Evolutionary conservation across 64 coral and sea anemone species (phyloP).

Genomic region (Pocillopora damicornis): DNA sequence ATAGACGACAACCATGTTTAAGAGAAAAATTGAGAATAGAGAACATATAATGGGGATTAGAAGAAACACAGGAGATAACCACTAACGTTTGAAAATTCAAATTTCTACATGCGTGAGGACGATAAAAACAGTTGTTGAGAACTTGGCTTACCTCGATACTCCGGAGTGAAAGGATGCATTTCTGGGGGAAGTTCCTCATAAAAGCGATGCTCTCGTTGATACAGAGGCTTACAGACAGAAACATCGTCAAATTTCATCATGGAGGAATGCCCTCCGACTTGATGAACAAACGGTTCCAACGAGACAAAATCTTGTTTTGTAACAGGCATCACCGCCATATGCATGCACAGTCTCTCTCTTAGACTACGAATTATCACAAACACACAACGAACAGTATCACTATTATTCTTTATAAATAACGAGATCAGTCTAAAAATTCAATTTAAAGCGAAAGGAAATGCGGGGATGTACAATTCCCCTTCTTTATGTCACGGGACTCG

Average conservation of each 20-base stretch:
- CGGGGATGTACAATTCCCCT: background rate
- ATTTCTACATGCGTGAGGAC: background rate
- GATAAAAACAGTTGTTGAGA: too few relatives aligned
- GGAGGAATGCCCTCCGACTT: conserved; percentile 92
- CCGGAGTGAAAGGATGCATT: conserved; percentile 87
- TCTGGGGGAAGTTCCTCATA: conserved; percentile 84
- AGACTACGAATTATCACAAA: background rate
- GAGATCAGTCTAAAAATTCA: background rate
- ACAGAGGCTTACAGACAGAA: conserved; percentile 90
- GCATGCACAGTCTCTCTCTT: background rate
- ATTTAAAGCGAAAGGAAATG: background rate
- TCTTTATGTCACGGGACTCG: background rate
- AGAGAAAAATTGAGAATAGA: too few relatives aligned
- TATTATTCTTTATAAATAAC: background rate
- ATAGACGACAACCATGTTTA: too few relatives aligned
- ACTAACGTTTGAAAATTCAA: background rate
- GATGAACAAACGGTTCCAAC: conserved; percentile 94
- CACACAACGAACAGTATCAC: background rate
- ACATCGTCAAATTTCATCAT: conserved; percentile 94
- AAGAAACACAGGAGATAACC: background rate
- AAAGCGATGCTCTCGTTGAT: conserved; percentile 85
- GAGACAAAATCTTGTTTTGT: conserved; percentile 51
- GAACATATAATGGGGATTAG: too few relatives aligned
- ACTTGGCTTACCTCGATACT: conserved; percentile 75
- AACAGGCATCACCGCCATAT: conserved; percentile 39